These are phyloP conservation scores for Brachionus rotundiformis DNA, from an alignment of 1,140 invertebrate species.

Conservation along the genomic window DNA sequence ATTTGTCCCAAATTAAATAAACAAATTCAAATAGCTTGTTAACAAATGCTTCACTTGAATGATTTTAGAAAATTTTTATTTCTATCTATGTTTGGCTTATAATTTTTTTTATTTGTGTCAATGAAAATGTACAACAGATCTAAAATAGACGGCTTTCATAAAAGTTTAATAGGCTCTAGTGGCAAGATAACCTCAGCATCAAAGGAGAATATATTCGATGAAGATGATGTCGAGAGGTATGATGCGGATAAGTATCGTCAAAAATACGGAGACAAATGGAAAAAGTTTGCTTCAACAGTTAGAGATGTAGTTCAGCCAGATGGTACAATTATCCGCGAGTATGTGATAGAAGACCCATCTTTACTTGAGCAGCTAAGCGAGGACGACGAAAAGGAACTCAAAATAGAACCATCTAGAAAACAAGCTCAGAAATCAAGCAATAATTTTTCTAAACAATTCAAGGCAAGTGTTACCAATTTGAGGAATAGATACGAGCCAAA, in stretches of 20 bases:
- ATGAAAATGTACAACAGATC: constrained; percentile 17
- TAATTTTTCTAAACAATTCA: constrained; percentile 26
- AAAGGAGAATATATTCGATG: constrained; percentile 43
- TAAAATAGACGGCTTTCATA: constrained; percentile 8
- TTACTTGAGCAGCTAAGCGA: constrained; percentile 36
- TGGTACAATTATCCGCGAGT: constrained; percentile 48
- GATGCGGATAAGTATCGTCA: constrained; percentile 35
- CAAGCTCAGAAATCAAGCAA: background rate
- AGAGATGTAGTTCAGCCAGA: constrained; percentile 50
- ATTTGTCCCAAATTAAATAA: constrained; percentile 20
- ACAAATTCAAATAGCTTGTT: background rate
- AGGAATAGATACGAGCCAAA: background rate
- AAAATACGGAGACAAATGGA: constrained; percentile 48
- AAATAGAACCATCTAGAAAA: background rate
- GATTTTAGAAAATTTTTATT: background rate
- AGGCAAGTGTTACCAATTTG: background rate
- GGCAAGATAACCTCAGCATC: background rate
- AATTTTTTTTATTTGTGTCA: constrained; percentile 16
- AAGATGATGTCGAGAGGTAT: constrained; percentile 27
- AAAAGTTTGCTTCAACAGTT: constrained; percentile 30
- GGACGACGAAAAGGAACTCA: constrained; percentile 13
- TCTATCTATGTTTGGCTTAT: background rate
- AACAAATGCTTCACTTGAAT: constrained; percentile 9
- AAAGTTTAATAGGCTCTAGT: background rate
- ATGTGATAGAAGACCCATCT: constrained; percentile 52